Evolutionary conservation across 2,888 invertebrate genomes (phyloP).

Genomic region (Pollenia angustigena): DNA sequence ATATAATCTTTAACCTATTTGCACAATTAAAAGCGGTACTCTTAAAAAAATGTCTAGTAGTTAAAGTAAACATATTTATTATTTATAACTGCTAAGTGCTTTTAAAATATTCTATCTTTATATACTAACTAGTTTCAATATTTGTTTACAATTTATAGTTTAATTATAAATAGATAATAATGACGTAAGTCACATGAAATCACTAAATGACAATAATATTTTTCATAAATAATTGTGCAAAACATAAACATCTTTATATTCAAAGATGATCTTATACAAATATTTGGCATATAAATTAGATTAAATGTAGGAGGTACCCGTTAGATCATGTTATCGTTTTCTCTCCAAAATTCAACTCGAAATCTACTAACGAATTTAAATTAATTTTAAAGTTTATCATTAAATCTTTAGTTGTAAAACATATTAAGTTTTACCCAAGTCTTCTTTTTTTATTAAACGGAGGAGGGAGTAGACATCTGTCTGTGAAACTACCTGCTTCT

Average conservation of each 20-base stretch:
- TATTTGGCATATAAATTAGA: too few species aligned
- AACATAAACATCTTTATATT: too few species aligned
- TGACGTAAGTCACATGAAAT: constrained; percentile 2
- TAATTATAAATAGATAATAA: not conserved
- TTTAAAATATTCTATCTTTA: not conserved
- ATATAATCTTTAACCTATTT: not conserved
- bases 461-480: constrained; percentile 1
- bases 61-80: not conserved
- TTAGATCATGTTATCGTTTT: too few species aligned
- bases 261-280: too few species aligned
- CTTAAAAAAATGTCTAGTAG: not conserved
- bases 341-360: too few species aligned
- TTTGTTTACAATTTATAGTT: not conserved
- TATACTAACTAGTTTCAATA: not conserved
- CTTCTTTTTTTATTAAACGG: not conserved
- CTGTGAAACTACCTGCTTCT: constrained; percentile 23
- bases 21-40: not conserved
- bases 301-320: too few species aligned
- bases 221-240: not conserved
- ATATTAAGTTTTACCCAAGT: constrained; percentile 4
- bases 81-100: not conserved
- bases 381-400: too few species aligned
- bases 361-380: too few species aligned
- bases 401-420: not conserved
- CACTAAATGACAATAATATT: constrained; percentile 15